Percentiles rank a stretch among this genome's conserved stretches.
Conservation (phyloP, 2,888 invertebrate genomes). For the Athalia circularis region DNA sequence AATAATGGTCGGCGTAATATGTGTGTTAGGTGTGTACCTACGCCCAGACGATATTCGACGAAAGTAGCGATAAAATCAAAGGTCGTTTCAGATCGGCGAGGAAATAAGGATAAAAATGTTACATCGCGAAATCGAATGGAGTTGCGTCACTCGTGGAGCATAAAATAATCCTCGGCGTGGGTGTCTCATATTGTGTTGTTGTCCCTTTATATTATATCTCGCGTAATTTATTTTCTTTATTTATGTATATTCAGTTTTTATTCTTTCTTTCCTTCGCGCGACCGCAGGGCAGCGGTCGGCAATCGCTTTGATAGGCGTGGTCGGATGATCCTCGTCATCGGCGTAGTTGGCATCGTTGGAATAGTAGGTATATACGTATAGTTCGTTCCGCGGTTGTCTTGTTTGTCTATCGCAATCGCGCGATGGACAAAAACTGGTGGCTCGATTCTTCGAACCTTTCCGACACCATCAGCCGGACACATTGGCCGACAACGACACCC, state of each 20-base stretch:
- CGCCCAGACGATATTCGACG: no score
- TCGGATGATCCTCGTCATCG: slow-evolving; percentile 16
- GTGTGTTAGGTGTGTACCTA: no score
- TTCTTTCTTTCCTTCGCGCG: no score
- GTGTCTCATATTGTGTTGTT: slow-evolving; percentile 37
- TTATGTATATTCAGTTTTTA: background rate
- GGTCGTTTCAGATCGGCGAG: background rate
- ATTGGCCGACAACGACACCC: slow-evolving; percentile 34
- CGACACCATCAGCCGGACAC: background rate
- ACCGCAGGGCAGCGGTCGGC: slow-evolving; percentile 8
- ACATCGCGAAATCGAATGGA: background rate
- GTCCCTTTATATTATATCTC: background rate
- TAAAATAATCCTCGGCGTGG: slow-evolving; percentile 33
- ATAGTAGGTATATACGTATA: background rate
- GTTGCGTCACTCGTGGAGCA: slow-evolving; percentile 27
- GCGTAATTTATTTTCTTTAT: background rate
- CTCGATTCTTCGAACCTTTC: slow-evolving; percentile 30
- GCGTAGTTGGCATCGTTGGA: slow-evolving; percentile 24
- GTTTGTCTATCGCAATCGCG: slow-evolving; percentile 32
- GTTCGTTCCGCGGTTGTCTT: background rate
- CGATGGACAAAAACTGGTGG: slow-evolving; percentile 30
- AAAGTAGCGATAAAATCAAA: background rate
- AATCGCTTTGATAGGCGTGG: slow-evolving; percentile 39
- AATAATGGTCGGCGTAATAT: no score
- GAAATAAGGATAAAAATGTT: background rate